Evolutionary conservation across 2,888 invertebrate species (phyloP).

Genomic region (Erpobdella octoculata): DNA sequence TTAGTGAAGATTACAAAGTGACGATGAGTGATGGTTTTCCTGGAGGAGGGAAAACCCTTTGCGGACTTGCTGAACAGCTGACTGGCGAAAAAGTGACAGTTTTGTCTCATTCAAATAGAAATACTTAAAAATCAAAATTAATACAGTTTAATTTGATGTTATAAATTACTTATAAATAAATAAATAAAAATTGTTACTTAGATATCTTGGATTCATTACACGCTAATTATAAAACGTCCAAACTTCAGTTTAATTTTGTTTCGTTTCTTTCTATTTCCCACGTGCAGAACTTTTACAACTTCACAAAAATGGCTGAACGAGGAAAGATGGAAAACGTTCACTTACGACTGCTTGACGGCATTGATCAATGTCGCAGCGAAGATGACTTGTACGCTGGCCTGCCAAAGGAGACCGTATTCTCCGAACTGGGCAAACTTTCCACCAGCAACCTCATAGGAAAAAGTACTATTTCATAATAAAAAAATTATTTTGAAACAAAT

Average conservation of each 20-base stretch:
- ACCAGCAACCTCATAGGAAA: slow-evolving; percentile 9
- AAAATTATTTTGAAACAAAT: too few species aligned
- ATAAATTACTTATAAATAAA: too few species aligned
- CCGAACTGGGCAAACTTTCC: slow-evolving; percentile 18
- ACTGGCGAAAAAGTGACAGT: slow-evolving; percentile 20
- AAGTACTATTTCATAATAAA: not conserved
- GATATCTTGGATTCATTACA: too few species aligned
- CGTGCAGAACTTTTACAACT: slow-evolving; percentile 18
- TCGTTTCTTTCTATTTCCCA: too few species aligned
- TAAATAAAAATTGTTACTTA: too few species aligned
- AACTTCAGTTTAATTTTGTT: too few species aligned
- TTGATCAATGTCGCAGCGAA: not conserved
- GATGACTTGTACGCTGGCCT: slow-evolving; percentile 8
- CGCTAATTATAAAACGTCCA: too few species aligned
- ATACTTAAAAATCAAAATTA: too few species aligned
- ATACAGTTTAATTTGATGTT: too few species aligned
- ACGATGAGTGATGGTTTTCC: too few species aligned
- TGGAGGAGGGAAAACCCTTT: slow-evolving; percentile 22
- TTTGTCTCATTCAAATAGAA: too few species aligned
- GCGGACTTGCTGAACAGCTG: slow-evolving; percentile 21
- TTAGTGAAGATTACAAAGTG: too few species aligned
- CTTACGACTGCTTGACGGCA: not conserved
- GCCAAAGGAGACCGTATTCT: not conserved
- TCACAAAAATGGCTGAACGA: not conserved
- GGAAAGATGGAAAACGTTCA: slow-evolving; percentile 1